Evolutionary conservation across 64 coral and sea anemone species (phyloP), one percentile per base, ranked within the genome.

Genomic region (Stichodactyla helianthus): DNA sequence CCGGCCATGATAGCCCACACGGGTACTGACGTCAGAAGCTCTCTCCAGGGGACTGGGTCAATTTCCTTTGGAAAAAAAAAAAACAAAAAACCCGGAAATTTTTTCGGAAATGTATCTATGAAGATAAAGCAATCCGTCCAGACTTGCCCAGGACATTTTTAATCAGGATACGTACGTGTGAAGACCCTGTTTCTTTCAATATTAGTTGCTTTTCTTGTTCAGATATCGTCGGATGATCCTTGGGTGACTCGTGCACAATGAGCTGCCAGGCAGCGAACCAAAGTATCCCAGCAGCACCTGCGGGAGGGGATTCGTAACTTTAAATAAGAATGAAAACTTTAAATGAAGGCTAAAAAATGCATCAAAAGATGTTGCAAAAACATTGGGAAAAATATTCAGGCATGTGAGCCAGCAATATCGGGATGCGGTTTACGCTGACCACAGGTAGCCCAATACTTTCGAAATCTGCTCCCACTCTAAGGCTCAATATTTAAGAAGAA

Each of bases 251-350:
- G 61, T 97, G 91, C 10, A 97, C 92, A 23, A 97, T 50, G 7
- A 97, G 86, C 31, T 93, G 91, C 95, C 95, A 97, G 15, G 95
- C 95, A 52, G 86, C 88, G 63, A 97, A 97, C 95, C 92, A 97
- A 22, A 97, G 86, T 59, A 97, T 93, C 10, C 95, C 95, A 64
- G 89, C 88, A 68, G 82, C 95, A 50, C 95, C 95, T 97, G 62
- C 14, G 59, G 18, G 18, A 18, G 35, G 35, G 35, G 35, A 44
- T 44, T 44, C 35, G 35, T 44, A 44, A 44, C 35, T 44, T 44
- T 44, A 44, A 44, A 44, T 44, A 44, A 44, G 35, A 44, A 44
- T 44, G 1, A 44, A 44, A 44, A 44, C 35, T 44, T 44, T 44
- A 44, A 44, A 44, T 44, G 35, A 44, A 44, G 4, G 4, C 35